A percentile compares a stretch with the other conserved stretches of the same genome.
These are phyloP conservation scores for Dynastes grantii DNA, from an alignment of 2,888 invertebrate species.

Conservation along the genomic window DNA sequence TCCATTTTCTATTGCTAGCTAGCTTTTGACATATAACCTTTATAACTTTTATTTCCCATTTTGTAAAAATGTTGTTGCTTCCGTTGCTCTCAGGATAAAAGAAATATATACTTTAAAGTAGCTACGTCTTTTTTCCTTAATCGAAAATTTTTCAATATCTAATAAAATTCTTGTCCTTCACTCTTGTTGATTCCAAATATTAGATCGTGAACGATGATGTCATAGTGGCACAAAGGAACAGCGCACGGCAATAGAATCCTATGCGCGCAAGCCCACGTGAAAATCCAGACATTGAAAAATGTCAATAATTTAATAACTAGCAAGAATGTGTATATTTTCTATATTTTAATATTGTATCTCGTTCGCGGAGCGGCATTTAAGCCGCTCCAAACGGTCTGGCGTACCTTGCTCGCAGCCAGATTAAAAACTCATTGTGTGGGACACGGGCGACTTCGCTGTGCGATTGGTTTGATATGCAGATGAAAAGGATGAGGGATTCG, in stretches of 20 bases:
- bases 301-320: constrained; percentile 68
- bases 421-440: constrained; percentile 62
- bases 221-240: not conserved
- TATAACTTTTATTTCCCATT: no score
- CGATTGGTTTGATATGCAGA: constrained; percentile 67
- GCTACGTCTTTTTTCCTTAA: no score
- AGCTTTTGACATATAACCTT: no score
- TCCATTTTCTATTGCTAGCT: no score
- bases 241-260: not conserved
- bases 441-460: constrained; percentile 61
- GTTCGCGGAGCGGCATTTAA: constrained; percentile 61
- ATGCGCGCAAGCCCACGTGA: constrained; percentile 5
- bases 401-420: constrained; percentile 55
- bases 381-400: constrained; percentile 57
- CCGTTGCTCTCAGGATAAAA: no score
- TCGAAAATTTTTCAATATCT: no score
- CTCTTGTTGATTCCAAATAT: no score
- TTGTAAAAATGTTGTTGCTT: no score
- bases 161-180: no score
- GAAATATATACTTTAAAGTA: no score
- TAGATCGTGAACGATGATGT: no score
- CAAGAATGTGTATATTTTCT: constrained; percentile 60
- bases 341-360: constrained; percentile 57
- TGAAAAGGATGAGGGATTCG: constrained; percentile 66
- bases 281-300: constrained; percentile 57